These are phyloP conservation scores for Archilochus colubris DNA, from an alignment of 2,113 vertebrate genomes.

Conservation along the genomic window DNA sequence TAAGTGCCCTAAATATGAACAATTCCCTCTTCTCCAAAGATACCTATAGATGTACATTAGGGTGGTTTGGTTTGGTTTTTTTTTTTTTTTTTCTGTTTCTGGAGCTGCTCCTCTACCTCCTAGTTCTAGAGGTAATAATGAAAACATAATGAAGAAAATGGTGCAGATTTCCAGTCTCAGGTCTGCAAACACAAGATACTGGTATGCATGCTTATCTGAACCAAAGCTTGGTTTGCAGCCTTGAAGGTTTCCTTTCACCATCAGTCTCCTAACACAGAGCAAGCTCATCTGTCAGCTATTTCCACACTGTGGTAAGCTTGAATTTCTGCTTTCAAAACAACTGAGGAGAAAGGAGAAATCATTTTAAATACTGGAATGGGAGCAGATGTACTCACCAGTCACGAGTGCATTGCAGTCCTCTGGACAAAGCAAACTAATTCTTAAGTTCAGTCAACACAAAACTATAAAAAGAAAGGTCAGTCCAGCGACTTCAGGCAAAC, in stretches of 20 bases:
- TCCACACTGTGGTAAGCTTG: neutral
- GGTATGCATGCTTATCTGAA: neutral
- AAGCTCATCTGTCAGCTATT: neutral
- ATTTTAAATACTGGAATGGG: neutral
- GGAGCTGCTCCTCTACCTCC: neutral
- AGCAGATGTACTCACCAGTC: neutral
- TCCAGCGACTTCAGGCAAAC: neutral
- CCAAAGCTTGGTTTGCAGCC: neutral
- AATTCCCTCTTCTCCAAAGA: neutral
- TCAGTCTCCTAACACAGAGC: neutral
- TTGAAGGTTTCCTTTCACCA: neutral
- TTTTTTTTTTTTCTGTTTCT: neutral
- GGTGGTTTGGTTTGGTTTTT: neutral
- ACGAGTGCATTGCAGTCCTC: neutral
- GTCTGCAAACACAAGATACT: neutral
- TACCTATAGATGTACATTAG: neutral
- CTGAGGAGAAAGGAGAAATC: neutral
- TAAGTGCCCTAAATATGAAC: neutral
- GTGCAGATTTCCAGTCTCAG: neutral
- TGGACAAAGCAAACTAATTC: neutral
- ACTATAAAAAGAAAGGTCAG: neutral
- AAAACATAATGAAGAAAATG: neutral
- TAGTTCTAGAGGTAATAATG: neutral
- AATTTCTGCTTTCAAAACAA: slow-evolving; percentile 6
- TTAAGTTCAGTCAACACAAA: neutral